Evolutionary conservation across 2,888 invertebrate species (phyloP), one percentile per base, ranked within the genome.

Genomic region (Oscheius onirici): DNA sequence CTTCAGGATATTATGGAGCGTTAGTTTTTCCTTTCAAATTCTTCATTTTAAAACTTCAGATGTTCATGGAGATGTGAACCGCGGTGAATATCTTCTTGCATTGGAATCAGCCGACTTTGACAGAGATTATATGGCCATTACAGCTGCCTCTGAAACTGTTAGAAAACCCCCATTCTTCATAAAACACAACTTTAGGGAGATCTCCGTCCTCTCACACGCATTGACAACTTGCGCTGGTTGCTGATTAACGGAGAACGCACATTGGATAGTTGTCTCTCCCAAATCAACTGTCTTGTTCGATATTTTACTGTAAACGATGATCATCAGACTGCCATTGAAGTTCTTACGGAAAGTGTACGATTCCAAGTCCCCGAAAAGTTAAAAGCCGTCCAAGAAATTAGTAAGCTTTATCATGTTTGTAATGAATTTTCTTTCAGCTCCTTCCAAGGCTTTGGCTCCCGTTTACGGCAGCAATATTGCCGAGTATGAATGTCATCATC

Each of bases 221-320:
- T 70, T 13, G 51, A 51, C 44, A 51, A 55, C 34, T 51, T 70
- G 8, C 52, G 55, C 3, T 70, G 70, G 70, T 54, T 70, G 17
- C 46, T 70, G 15, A 13, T 70, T 20, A 70, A 70, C 34, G 70
- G 70, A 26, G 70, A 52, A 52, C 24, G 63, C 5, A 70, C 70
- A 5, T 22, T 70, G 41, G 61, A 51, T 13, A 44, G 34, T 40
- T 40, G 52, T 26, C 26, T 70, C 17, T 15, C 15, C 24, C 70
- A 70, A 24, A 63, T 54, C 26, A 70, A 70, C 34, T 22, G 26
- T 41, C 54, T 70, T 24, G 40, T 70, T 3, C 70, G 70, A n/a
- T 55, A 52, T 54, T 70, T 70, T 52, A 58, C 57, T 26, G 43
- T 66, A 10, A 24, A 49, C 46, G 63, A 63, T 15, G 63, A 63